A percentile compares a stretch with the other conserved stretches of the same genome.
Evolutionary conservation across 2,888 invertebrate species (phyloP).

Genomic region (Amblyjoppa fuscipennis): DNA sequence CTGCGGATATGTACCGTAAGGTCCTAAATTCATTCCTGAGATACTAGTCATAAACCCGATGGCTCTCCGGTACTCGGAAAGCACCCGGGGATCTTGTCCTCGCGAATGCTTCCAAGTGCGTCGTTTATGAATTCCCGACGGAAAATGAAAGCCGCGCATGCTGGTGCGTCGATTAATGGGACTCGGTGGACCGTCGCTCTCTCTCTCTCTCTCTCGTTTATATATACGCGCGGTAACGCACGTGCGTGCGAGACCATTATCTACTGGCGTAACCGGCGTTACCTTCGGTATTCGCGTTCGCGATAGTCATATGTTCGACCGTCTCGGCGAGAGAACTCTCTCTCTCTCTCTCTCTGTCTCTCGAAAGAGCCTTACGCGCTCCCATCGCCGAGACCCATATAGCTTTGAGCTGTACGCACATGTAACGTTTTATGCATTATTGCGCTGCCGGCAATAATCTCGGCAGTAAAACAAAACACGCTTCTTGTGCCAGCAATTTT

Average conservation of each 20-base stretch:
- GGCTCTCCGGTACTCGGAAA: constrained; percentile 12
- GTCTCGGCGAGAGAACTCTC: constrained; percentile 12
- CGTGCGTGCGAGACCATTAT: constrained; percentile 62
- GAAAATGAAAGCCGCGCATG: constrained; percentile 64
- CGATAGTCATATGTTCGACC: constrained; percentile 5
- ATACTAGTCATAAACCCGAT: constrained; percentile 47
- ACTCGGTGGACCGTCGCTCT: constrained; percentile 59
- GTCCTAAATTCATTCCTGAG: constrained; percentile 41
- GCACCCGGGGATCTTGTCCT: constrained; percentile 44
- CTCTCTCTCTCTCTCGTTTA: constrained; percentile 41
- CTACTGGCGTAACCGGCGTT: constrained; percentile 50
- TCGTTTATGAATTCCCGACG: constrained; percentile 64
- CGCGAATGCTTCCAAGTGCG: constrained; percentile 39
- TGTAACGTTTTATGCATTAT: constrained; percentile 29
- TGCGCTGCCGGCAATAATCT: constrained; percentile 10
- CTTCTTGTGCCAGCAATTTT: background rate
- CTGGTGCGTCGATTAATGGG: constrained; percentile 65
- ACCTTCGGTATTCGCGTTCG: constrained; percentile 54
- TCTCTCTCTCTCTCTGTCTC: background rate
- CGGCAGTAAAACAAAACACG: no score
- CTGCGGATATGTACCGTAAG: background rate
- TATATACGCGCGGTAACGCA: constrained; percentile 46
- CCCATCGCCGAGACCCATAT: constrained; percentile 19
- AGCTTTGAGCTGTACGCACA: constrained; percentile 13
- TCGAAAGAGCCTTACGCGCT: constrained; percentile 26